A percentile compares a stretch with the other conserved stretches of the same genome.
phyloP scores from a whole-genome alignment of 2,113 vertebrate genomes.

The Himantopus leucocephalus region DNA sequence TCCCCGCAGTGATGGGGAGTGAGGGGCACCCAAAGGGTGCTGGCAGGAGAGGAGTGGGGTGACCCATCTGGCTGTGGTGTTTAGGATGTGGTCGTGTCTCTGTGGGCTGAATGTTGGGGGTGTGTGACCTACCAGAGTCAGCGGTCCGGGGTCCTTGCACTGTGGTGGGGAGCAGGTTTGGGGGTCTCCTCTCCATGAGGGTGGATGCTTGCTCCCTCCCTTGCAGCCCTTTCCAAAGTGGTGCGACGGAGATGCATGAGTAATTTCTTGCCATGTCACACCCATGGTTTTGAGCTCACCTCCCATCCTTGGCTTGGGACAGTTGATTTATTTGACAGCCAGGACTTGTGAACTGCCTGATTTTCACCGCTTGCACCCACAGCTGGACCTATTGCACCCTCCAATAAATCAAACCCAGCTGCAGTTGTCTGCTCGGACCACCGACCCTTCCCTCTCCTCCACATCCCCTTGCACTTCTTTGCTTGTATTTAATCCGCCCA shows the following conservation, averaged over 20 bases:
- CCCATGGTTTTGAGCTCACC: background rate
- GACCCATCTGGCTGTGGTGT: background rate
- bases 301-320: background rate
- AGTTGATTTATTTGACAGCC: background rate
- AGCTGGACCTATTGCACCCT: background rate
- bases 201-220: background rate
- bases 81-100: background rate
- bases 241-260: background rate
- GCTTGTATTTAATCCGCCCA: constrained; percentile 14
- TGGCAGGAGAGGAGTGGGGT: background rate
- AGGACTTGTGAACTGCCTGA: background rate
- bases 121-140: background rate
- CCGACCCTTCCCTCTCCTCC: background rate
- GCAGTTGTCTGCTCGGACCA: background rate
- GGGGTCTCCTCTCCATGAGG: background rate
- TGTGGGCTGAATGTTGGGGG: background rate
- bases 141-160: fast-evolving
- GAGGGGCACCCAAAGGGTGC: background rate
- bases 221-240: background rate
- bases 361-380: background rate
- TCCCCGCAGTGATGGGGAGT: fast-evolving
- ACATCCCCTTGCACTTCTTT: background rate
- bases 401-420: background rate
- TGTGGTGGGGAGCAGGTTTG: background rate
- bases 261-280: background rate